A percentile compares a stretch with the other conserved stretches of the same genome.
Evolutionary conservation across 2,113 vertebrate species (phyloP).

Genomic region (Toxotes chatareus): DNA sequence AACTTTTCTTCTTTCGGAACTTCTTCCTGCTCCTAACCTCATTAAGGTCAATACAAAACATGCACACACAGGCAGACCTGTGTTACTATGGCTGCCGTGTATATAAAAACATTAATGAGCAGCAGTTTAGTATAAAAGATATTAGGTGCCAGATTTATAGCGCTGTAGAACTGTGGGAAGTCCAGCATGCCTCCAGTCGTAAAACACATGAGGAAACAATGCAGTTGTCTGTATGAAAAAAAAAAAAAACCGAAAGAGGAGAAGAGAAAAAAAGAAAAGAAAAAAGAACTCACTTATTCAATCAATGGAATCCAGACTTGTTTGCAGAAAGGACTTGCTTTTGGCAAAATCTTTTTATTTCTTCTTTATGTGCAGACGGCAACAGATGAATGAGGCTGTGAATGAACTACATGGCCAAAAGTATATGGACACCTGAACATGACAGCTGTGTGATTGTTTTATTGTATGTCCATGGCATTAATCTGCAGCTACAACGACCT

Average conservation of each 20-base stretch:
- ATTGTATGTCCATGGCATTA: too few relatives aligned
- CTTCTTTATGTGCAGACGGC: too few relatives aligned
- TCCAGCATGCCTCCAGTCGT: background rate
- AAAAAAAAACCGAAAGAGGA: too few relatives aligned
- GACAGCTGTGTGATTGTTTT: too few relatives aligned
- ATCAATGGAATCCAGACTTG: background rate
- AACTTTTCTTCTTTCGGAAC: too few relatives aligned
- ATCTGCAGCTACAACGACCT: background rate
- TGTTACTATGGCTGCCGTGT: constrained; percentile 7
- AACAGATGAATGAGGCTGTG: too few relatives aligned
- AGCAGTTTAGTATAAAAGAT: background rate
- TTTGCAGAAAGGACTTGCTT: background rate
- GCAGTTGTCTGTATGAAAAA: too few relatives aligned
- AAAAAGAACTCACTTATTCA: background rate
- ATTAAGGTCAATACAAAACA: constrained; percentile 3
- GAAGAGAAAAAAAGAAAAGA: background rate
- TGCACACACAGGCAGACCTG: background rate
- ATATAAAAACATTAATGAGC: background rate
- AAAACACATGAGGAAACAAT: constrained; percentile 5
- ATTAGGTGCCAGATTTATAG: constrained; percentile 10
- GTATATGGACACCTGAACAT: too few relatives aligned
- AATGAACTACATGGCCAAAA: too few relatives aligned
- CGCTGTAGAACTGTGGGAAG: background rate
- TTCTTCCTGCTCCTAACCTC: background rate
- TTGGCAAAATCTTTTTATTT: too few relatives aligned